Evolutionary conservation across 1,140 invertebrate species (phyloP).

Genomic region (Cyrtorhinus lividipennis): DNA sequence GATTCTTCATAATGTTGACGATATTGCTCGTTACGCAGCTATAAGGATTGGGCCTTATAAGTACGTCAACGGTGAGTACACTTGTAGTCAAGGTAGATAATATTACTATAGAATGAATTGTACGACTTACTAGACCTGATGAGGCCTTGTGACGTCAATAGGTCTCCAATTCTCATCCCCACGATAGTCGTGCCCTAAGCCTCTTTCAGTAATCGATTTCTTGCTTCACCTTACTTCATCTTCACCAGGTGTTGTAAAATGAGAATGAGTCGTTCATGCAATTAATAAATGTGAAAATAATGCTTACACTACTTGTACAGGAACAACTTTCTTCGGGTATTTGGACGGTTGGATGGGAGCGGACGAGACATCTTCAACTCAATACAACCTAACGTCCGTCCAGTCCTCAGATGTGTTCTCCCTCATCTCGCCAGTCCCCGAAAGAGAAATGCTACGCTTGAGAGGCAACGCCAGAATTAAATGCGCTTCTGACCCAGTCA

Average conservation of each 20-base stretch:
- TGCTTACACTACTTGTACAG: too few relatives aligned
- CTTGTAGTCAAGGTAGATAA: too few relatives aligned
- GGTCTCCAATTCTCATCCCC: too few relatives aligned
- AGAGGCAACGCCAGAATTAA: neutral
- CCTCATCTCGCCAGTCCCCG: neutral
- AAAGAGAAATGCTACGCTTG: neutral
- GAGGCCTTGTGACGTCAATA: too few relatives aligned
- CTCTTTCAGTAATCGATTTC: too few relatives aligned
- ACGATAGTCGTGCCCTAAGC: too few relatives aligned
- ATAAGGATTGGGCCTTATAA: constrained; percentile 54
- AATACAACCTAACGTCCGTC: constrained; percentile 12
- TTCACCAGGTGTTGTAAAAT: too few relatives aligned
- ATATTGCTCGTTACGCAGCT: constrained; percentile 40
- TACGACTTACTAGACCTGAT: too few relatives aligned
- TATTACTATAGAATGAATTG: too few relatives aligned
- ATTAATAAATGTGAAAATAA: too few relatives aligned
- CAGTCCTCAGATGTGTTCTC: neutral
- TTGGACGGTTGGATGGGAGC: constrained; percentile 16
- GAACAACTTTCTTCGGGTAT: constrained; percentile 14
- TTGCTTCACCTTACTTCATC: too few relatives aligned
- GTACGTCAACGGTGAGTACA: constrained; percentile 43
- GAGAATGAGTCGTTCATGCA: too few relatives aligned
- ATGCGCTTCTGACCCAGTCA: neutral
- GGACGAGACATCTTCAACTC: neutral
- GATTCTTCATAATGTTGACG: constrained; percentile 59